Evolutionary conservation across 2,797 vertebrate genomes (phyloP).

Genomic region (Malacoctenus gilli): DNA sequence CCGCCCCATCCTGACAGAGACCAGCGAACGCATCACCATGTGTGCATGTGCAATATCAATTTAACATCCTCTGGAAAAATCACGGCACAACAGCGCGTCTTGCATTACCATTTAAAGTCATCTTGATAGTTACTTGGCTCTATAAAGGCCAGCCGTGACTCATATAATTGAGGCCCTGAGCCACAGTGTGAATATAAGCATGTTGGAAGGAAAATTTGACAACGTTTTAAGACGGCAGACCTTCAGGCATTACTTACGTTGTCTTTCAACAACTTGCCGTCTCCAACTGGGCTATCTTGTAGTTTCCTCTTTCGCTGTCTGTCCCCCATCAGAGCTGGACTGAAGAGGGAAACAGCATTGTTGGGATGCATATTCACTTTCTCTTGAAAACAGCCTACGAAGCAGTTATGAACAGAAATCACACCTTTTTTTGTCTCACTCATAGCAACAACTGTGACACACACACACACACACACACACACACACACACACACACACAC

Average conservation of each 20-base stretch:
- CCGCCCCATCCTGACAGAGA: conserved; percentile 83
- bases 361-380: background rate
- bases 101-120: conserved; percentile 12
- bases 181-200: conserved; percentile 7
- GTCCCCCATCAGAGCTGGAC: conserved; percentile 87
- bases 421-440: no score
- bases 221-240: background rate
- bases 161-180: conserved; percentile 21
- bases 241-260: conserved; percentile 83
- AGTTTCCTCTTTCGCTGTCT: conserved; percentile 95
- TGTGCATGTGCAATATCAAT: background rate
- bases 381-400: no score
- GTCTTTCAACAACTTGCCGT: conserved; percentile 91
- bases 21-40: background rate
- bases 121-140: background rate
- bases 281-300: conserved; percentile 86
- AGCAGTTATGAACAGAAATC: no score
- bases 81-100: background rate
- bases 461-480: no score
- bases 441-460: no score
- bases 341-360: conserved; percentile 62
- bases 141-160: conserved; percentile 17
- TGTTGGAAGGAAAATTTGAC: conserved; percentile 9
- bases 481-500: no score
- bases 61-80: background rate